Evolutionary conservation across 2,797 vertebrate genomes (phyloP).

Genomic region (Dendrocincla fuliginosa): DNA sequence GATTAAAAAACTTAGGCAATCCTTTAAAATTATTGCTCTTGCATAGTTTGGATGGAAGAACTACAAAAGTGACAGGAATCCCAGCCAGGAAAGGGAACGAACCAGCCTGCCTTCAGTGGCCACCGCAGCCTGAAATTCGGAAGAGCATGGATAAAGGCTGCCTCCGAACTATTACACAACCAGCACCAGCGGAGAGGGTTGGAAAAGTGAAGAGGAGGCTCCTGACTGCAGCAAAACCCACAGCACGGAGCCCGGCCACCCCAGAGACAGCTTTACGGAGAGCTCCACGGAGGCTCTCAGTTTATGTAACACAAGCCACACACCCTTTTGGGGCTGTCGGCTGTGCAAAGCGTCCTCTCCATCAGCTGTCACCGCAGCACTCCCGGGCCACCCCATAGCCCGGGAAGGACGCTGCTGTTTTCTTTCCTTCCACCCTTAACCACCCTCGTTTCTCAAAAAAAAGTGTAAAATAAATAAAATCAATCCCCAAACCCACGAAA

Average conservation of each 20-base stretch:
- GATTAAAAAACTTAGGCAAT: neutral
- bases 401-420: neutral
- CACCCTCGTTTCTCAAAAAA: neutral
- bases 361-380: neutral
- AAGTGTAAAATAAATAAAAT: neutral
- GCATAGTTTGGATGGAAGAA: neutral
- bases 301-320: neutral
- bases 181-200: neutral
- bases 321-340: neutral
- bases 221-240: neutral
- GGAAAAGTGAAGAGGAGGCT: neutral
- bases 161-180: slow-evolving; percentile 9
- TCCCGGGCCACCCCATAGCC: neutral
- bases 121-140: neutral
- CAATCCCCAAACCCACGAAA: neutral
- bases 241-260: neutral
- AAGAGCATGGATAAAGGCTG: neutral
- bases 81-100: neutral
- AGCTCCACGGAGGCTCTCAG: neutral
- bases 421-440: neutral
- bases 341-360: neutral
- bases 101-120: neutral
- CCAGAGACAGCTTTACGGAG: neutral
- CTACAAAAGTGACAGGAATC: neutral
- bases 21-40: neutral